Conservation (phyloP, 1,140 invertebrate species). For the Ceratina japonica region DNA sequence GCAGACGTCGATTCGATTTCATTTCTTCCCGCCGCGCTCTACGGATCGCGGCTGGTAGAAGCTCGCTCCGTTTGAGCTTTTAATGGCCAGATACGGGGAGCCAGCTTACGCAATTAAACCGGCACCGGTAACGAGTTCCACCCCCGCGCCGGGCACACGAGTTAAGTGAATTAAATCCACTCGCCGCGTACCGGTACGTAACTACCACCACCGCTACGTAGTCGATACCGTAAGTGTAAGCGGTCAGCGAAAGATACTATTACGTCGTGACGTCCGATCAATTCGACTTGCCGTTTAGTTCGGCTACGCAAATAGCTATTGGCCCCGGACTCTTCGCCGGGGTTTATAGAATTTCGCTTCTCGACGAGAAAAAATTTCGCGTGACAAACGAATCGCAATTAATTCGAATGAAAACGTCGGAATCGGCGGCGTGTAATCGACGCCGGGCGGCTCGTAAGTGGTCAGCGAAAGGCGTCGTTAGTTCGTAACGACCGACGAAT, state of each 20-base stretch:
- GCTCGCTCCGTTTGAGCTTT: conserved; percentile 52
- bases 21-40: conserved; percentile 26
- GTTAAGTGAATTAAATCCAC: conserved; percentile 71
- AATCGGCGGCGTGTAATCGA: no score
- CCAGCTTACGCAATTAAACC: conserved; percentile 69
- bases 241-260: conserved; percentile 57
- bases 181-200: not conserved
- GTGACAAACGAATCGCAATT: no score
- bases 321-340: no score
- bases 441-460: no score
- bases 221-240: conserved; percentile 30
- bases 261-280: conserved; percentile 54
- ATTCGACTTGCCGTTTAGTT: conserved; percentile 24
- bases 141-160: conserved; percentile 42
- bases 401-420: no score
- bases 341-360: no score
- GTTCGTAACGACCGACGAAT: no score
- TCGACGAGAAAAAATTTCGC: not conserved
- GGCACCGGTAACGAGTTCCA: conserved; percentile 63
- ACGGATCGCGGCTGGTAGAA: conserved; percentile 25
- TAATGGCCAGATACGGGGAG: conserved; percentile 52
- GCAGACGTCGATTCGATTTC: conserved; percentile 47
- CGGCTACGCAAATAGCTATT: not conserved
- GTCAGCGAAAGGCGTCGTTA: no score
- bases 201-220: not conserved